Conservation (phyloP, 2,888 invertebrate genomes). For the Drosophila falleni region DNA sequence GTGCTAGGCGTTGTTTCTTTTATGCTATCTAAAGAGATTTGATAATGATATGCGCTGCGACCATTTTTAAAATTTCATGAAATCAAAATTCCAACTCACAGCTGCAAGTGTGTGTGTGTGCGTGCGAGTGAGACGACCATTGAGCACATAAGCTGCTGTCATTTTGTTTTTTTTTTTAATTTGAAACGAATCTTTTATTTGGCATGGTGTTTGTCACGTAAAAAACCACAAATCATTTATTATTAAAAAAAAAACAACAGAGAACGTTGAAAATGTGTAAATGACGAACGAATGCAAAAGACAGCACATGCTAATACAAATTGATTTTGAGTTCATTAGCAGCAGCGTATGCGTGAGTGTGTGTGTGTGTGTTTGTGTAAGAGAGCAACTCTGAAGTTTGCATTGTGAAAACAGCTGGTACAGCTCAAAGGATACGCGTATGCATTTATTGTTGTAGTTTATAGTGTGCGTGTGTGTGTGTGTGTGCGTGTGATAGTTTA, state of each 20-base stretch:
- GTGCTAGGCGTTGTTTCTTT: conserved; percentile 18
- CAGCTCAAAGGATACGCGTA: conserved; percentile 69
- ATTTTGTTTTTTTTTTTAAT: conserved; percentile 65
- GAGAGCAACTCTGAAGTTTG: conserved; percentile 25
- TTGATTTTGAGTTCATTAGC: conserved; percentile 48
- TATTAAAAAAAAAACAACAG: conserved; percentile 26
- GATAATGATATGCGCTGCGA: conserved; percentile 77
- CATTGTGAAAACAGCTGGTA: conserved; percentile 73
- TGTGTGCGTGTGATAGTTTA: conserved; percentile 31
- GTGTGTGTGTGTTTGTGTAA: conserved; percentile 19
- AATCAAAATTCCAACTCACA: conserved; percentile 80
- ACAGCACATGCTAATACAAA: conserved; percentile 25
- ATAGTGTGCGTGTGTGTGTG: conserved; percentile 26
- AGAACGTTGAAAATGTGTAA: conserved; percentile 25
- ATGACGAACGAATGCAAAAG: conserved; percentile 19
- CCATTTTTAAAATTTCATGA: conserved; percentile 80
- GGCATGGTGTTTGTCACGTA: conserved; percentile 68
- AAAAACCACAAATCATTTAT: conserved; percentile 66
- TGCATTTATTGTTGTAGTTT: conserved; percentile 41
- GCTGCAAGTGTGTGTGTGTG: conserved; percentile 52
- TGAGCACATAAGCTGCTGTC: conserved; percentile 71
- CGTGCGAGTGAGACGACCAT: conserved; percentile 66
- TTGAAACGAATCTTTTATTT: conserved; percentile 48
- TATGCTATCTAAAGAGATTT: conserved; percentile 45
- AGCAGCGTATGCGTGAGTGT: conserved; percentile 18